These are phyloP conservation scores for Tubiluchus corallicola DNA, from an alignment of 2,888 invertebrate genomes.

Conservation along the genomic window DNA sequence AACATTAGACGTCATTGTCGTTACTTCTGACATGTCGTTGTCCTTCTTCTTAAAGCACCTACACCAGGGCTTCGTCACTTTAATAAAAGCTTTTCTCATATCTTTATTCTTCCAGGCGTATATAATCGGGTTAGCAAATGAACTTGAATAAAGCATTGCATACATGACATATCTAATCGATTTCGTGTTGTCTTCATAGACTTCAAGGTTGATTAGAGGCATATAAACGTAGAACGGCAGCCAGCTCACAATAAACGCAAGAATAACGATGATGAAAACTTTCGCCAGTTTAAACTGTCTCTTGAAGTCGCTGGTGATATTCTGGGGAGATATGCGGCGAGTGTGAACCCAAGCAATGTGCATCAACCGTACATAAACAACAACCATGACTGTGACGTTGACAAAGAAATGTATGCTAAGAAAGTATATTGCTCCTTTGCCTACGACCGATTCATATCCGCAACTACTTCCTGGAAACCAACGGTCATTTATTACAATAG, in stretches of 20 bases:
- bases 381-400: background rate
- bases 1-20: too few species aligned
- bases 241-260: background rate
- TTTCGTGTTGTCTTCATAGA: background rate
- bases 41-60: too few species aligned
- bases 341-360: background rate
- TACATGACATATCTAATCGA: background rate
- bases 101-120: background rate
- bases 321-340: background rate
- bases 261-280: background rate
- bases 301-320: background rate
- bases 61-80: too few species aligned
- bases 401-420: background rate
- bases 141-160: background rate
- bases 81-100: background rate
- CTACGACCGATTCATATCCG: background rate
- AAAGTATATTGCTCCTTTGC: background rate
- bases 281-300: slow-evolving; percentile 1
- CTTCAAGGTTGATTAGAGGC: background rate
- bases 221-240: background rate
- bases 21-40: too few species aligned
- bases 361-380: background rate
- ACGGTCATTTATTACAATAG: background rate
- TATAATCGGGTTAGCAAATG: background rate
- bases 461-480: slow-evolving; percentile 3